Percentiles rank a stretch among this genome's conserved stretches.
phyloP scores from a whole-genome alignment of 2,888 invertebrate species.

The Serrognathus titanus region DNA sequence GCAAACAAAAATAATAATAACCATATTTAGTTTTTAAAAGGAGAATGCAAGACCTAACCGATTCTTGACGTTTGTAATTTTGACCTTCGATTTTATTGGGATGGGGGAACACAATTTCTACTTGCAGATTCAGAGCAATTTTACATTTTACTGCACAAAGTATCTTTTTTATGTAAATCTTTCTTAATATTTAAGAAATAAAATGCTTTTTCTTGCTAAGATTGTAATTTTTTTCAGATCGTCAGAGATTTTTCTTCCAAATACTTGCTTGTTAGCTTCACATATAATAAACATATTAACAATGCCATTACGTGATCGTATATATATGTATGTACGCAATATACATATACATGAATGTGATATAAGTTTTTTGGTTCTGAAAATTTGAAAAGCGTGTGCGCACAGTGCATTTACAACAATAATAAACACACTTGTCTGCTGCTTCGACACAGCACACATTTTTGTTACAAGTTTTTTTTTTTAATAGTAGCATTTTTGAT shows the following conservation, averaged over 20 bases:
- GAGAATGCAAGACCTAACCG: background rate
- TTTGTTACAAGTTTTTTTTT: too few relatives aligned
- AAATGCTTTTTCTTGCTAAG: conserved; percentile 39
- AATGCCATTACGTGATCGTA: too few relatives aligned
- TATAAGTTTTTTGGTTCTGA: background rate
- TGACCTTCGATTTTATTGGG: conserved; percentile 7
- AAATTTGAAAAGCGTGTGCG: background rate
- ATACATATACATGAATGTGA: background rate
- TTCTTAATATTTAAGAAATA: conserved; percentile 41
- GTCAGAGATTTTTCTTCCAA: conserved; percentile 4
- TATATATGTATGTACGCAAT: too few relatives aligned
- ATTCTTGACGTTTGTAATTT: conserved; percentile 12
- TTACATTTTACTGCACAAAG: conserved; percentile 35
- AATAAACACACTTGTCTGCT: background rate
- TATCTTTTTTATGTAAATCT: conserved; percentile 39
- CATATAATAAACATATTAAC: background rate
- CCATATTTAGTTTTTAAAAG: conserved; percentile 9
- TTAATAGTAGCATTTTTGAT: background rate
- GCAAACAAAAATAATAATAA: conserved; percentile 4
- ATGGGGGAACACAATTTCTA: conserved; percentile 15
- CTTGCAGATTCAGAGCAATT: conserved; percentile 11
- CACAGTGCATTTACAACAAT: too few relatives aligned
- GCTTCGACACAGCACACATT: too few relatives aligned
- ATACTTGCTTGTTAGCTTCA: conserved; percentile 1
- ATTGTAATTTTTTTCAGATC: conserved; percentile 17